Evolutionary conservation across 1,140 invertebrate genomes (phyloP).

Genomic region (Calephelis nemesis): DNA sequence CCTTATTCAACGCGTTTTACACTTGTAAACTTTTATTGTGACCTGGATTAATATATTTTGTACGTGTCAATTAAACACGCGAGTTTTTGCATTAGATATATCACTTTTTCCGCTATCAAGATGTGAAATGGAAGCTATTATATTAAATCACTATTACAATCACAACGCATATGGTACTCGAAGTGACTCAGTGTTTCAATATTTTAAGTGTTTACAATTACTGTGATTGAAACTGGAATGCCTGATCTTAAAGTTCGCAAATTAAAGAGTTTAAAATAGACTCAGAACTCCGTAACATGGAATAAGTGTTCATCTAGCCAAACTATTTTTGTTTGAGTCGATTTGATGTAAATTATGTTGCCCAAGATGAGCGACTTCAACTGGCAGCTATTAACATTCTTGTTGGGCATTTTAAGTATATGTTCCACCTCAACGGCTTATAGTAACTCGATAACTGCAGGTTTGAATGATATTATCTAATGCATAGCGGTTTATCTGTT

Average conservation of each 20-base stretch:
- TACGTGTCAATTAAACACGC: conserved; percentile 22
- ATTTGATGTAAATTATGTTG: conserved; percentile 11
- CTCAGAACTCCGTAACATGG: conserved; percentile 36
- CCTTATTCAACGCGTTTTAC: conserved; percentile 36
- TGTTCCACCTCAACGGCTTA: conserved; percentile 33
- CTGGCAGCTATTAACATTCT: conserved; percentile 35
- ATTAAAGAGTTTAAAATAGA: conserved; percentile 48
- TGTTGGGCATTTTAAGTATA: conserved; percentile 40
- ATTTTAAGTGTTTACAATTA: conserved; percentile 56
- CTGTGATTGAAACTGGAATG: conserved; percentile 56
- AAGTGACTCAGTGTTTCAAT: conserved; percentile 65
- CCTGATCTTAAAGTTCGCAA: conserved; percentile 37
- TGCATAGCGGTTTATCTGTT: conserved; percentile 32
- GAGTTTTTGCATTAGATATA: conserved; percentile 5
- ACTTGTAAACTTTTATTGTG: conserved; percentile 46
- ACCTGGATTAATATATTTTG: conserved; percentile 33
- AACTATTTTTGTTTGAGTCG: conserved; percentile 13
- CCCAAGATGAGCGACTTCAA: conserved; percentile 2
- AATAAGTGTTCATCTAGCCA: conserved; percentile 29
- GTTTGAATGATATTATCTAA: conserved; percentile 53
- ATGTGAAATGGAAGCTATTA: conserved; percentile 31
- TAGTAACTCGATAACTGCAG: conserved; percentile 35
- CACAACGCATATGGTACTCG: conserved; percentile 47
- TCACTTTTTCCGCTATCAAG: conserved; percentile 19
- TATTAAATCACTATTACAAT: conserved; percentile 35